Conservation (phyloP, 2,113 vertebrate genomes). For the Tamias sibiricus region DNA sequence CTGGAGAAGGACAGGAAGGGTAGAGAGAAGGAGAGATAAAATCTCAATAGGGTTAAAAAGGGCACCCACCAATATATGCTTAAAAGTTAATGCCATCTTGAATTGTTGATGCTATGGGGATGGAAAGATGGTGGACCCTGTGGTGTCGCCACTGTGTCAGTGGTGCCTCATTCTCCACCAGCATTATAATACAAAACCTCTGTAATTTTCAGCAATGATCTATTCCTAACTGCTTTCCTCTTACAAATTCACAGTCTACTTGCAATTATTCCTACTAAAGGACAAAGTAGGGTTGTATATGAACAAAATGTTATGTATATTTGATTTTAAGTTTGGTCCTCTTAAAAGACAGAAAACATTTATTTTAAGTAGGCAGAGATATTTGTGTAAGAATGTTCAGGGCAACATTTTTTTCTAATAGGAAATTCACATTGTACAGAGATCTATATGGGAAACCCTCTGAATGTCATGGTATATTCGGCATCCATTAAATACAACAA, state of each 20-base stretch:
- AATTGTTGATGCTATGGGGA: neutral
- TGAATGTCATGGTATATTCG: neutral
- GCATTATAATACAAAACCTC: neutral
- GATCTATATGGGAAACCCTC: neutral
- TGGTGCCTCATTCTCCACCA: neutral
- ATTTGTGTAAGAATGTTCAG: neutral
- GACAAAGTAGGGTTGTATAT: neutral
- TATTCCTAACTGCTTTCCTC: neutral
- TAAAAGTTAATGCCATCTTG: neutral
- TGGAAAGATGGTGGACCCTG: neutral
- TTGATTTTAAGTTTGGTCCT: slow-evolving; percentile 1
- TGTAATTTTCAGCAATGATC: neutral
- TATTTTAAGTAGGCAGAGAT: neutral
- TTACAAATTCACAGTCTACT: neutral
- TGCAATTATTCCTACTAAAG: neutral
- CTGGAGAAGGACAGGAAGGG: neutral
- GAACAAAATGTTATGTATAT: neutral
- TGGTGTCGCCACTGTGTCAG: neutral
- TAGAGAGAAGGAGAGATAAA: neutral
- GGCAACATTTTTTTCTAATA: neutral
- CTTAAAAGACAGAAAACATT: slow-evolving; percentile 25
- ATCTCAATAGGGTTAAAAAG: neutral
- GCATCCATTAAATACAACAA: neutral
- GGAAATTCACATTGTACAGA: slow-evolving; percentile 18
- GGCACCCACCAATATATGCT: neutral